Evolutionary conservation across 2,888 invertebrate genomes (phyloP), one percentile per base, ranked within the genome.

Genomic region (Caenorhabditis drosophilae): DNA sequence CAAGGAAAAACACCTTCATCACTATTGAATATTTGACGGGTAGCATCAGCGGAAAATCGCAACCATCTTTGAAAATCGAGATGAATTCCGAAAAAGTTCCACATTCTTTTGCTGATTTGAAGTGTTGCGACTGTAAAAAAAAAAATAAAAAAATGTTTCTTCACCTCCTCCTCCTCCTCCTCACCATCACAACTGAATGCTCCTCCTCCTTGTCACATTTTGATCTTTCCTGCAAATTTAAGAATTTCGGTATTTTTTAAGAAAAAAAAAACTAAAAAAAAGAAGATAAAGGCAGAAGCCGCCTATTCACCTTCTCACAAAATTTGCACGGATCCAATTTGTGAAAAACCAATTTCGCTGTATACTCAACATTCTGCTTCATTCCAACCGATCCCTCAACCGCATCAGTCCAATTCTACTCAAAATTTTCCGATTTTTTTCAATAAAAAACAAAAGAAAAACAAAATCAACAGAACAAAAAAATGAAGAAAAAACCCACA

Each of bases 261-360:
- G 20, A 42, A 42, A 3, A 20, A 16, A 42, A 42, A 42, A 6
- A 20, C 6, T 42, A 6, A 20, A 20, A 9, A 42, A 18, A 42
- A 42, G 20, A 6, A 6, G 38, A 34, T 11, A 9, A 34, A 34
- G 34, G n/a, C n/a, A n/a, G n/a, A n/a, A n/a, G n/a, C n/a, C n/a
- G n/a, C n/a, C n/a, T n/a, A n/a, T n/a, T n/a, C n/a, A 45, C 44
- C 44, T 26, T 26, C 4, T 45, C 44, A 27, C 44, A 45, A 27
- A 27, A 16, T 16, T 27, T 27, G 44, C 44, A 45, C 6, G 26
- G 7, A n/a, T 45, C 44, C 6, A 26, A 12, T 27, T 26, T n/a
- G 27, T 45, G 44, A 27, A 45, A 45, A 4, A 12, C 6, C 7
- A 45, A 15, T 45, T 27, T 45, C 2, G 44, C 44, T 2, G 3